A percentile compares a stretch with the other conserved stretches of the same genome.
phyloP scores from a whole-genome alignment of 2,888 invertebrate genomes.

The Drosophila kuntzei region DNA sequence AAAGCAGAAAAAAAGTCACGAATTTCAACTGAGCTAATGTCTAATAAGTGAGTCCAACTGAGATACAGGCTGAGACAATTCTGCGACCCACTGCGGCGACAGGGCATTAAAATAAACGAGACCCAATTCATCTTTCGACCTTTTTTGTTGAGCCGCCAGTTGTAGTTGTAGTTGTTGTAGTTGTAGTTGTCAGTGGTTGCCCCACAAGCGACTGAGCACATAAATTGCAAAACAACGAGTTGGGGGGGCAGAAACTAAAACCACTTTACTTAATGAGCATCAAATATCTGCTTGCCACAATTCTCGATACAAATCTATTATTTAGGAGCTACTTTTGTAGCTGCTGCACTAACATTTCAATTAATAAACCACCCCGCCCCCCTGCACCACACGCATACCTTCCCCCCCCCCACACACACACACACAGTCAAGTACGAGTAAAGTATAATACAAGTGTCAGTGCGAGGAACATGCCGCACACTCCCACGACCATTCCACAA shows the following conservation, averaged over 20 bases:
- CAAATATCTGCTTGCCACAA: slow-evolving; percentile 81
- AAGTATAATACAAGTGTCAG: slow-evolving; percentile 26
- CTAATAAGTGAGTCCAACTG: slow-evolving; percentile 67
- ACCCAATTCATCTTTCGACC: slow-evolving; percentile 81
- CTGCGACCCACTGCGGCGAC: slow-evolving; percentile 83
- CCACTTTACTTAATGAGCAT: slow-evolving; percentile 85
- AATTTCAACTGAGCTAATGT: slow-evolving; percentile 66
- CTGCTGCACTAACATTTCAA: slow-evolving; percentile 73
- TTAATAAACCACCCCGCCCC: slow-evolving; percentile 74
- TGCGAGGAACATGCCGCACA: slow-evolving; percentile 36
- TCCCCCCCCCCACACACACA: neutral
- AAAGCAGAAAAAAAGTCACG: slow-evolving; percentile 73
- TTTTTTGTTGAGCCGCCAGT: slow-evolving; percentile 64
- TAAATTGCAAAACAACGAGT: slow-evolving; percentile 65
- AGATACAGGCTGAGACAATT: slow-evolving; percentile 47
- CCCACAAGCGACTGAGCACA: slow-evolving; percentile 38
- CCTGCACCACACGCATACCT: slow-evolving; percentile 48
- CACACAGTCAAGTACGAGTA: neutral
- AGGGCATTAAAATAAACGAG: slow-evolving; percentile 84
- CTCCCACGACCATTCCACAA: slow-evolving; percentile 52
- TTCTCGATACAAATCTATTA: slow-evolving; percentile 82
- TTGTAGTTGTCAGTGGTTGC: slow-evolving; percentile 15
- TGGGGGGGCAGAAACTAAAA: slow-evolving; percentile 68
- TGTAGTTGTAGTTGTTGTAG: neutral
- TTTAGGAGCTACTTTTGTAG: slow-evolving; percentile 71